Conservation (phyloP, 2,797 vertebrate genomes). For the Poeciliopsis paucimaculata region DNA sequence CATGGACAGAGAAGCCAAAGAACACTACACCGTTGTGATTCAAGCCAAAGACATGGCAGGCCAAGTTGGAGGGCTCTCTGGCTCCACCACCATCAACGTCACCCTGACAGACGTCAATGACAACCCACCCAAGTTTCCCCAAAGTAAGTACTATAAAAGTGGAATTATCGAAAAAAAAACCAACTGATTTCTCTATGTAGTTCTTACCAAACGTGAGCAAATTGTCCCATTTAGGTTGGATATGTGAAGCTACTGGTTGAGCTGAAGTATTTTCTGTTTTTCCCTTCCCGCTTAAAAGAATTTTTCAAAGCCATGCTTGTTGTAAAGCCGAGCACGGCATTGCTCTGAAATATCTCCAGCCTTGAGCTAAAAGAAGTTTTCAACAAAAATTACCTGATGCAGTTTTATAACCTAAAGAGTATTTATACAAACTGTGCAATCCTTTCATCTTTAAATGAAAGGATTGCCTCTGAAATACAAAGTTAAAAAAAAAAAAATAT, state of each 20-base stretch:
- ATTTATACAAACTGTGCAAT: not conserved
- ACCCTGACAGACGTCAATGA: conserved; percentile 97
- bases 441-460: conserved; percentile 3
- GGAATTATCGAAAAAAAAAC: not conserved
- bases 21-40: conserved; percentile 97
- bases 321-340: not conserved
- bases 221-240: not conserved
- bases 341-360: conserved; percentile 14
- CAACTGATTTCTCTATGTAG: accelerated
- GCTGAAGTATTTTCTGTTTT: not conserved
- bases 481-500: no score
- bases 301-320: not conserved
- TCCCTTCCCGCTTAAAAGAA: not conserved
- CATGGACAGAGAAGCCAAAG: conserved; percentile 97
- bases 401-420: conserved; percentile 10
- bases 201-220: not conserved
- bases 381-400: conserved; percentile 11
- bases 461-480: not conserved
- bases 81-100: conserved; percentile 96
- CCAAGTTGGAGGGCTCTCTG: conserved; percentile 95
- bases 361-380: conserved; percentile 29
- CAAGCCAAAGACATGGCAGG: conserved; percentile 99
- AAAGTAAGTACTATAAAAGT: conserved; percentile 84
- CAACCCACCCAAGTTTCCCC: conserved; percentile 95
- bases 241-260: not conserved